Evolutionary conservation across 2,113 vertebrate species (phyloP).

Genomic region (Periophthalmodon schlosseri): DNA sequence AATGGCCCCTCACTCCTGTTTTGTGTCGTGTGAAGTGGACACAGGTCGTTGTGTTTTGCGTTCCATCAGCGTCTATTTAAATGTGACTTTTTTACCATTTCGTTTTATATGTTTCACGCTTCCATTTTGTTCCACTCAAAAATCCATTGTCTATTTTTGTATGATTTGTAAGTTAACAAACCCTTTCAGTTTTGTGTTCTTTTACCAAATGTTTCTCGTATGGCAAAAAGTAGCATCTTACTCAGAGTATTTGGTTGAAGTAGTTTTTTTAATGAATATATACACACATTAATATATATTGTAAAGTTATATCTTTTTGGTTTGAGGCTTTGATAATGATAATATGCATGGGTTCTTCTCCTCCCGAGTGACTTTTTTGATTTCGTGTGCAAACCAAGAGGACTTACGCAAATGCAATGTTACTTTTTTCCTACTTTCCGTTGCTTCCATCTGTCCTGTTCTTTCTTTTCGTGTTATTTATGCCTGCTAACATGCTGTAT

Average conservation of each 20-base stretch:
- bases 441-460: conserved; percentile 79
- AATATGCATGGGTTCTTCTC: conserved; percentile 93
- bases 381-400: conserved; percentile 65
- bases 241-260: conserved; percentile 95
- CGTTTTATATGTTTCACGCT: conserved; percentile 81
- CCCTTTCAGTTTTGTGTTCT: conserved; percentile 55
- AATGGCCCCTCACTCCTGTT: conserved; percentile 82
- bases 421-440: conserved; percentile 84
- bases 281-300: conserved; percentile 82
- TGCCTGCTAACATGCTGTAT: conserved; percentile 87
- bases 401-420: conserved; percentile 58
- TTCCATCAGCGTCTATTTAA: conserved; percentile 90
- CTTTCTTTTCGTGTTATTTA: conserved; percentile 83
- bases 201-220: conserved; percentile 85
- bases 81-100: conserved; percentile 81
- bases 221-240: conserved; percentile 96
- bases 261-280: conserved; percentile 89
- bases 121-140: conserved; percentile 84
- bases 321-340: conserved; percentile 91
- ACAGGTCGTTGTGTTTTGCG: conserved; percentile 82
- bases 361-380: conserved; percentile 68
- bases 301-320: conserved; percentile 77
- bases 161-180: conserved; percentile 97
- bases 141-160: conserved; percentile 97
- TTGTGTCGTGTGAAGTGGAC: conserved; percentile 94